Conservation (phyloP, 2,113 vertebrate species). For the Psammodynastes pulverulentus region DNA sequence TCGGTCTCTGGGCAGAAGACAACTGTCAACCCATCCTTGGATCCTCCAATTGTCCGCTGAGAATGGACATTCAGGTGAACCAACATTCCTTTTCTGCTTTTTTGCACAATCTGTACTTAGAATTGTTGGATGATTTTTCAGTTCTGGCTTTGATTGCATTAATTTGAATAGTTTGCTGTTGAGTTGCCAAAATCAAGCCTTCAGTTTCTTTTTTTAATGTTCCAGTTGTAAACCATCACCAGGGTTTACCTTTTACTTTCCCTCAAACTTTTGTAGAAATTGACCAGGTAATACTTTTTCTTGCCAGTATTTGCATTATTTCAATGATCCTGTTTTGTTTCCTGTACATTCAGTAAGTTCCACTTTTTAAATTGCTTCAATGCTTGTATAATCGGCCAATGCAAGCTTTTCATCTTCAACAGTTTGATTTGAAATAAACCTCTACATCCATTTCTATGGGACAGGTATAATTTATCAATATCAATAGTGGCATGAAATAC, state of each 20-base stretch:
- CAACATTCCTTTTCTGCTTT: too few species aligned
- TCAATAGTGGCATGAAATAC: neutral
- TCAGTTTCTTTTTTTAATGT: neutral
- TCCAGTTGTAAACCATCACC: neutral
- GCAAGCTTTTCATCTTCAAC: neutral
- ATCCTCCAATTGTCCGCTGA: too few species aligned
- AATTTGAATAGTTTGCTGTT: neutral
- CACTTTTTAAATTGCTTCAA: neutral
- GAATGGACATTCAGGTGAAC: too few species aligned
- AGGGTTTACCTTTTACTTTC: neutral
- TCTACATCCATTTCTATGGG: neutral
- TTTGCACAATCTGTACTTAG: too few species aligned
- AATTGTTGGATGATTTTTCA: too few species aligned
- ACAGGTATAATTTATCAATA: neutral
- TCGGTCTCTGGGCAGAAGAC: too few species aligned
- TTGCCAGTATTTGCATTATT: too few species aligned
- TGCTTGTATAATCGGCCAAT: neutral
- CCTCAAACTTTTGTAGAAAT: too few species aligned
- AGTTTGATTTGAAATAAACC: neutral
- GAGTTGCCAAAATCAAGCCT: neutral
- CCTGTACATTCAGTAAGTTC: neutral
- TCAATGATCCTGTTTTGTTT: too few species aligned
- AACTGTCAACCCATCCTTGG: too few species aligned
- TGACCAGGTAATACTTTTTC: too few species aligned
- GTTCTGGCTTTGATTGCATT: too few species aligned